Evolutionary conservation across 2,797 vertebrate genomes (phyloP), one percentile per base, ranked within the genome.

Genomic region (Crocidura indochinensis): DNA sequence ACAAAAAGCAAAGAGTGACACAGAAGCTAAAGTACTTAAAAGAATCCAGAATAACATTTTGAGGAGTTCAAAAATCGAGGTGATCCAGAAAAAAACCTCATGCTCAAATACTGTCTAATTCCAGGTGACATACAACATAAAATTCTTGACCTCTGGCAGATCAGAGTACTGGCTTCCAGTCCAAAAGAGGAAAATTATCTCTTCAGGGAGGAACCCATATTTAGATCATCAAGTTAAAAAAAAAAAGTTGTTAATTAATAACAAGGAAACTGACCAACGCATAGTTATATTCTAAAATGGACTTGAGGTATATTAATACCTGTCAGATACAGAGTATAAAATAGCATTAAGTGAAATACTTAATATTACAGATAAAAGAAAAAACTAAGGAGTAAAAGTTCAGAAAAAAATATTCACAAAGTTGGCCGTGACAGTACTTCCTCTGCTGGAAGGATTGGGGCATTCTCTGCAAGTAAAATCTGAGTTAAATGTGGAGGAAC

Each of bases 241-340:
- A 11, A 49, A 78, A 85, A 20, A 11, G 69, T 56, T n/a, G 68
- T 19, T 27, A 46, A 62, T 14, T 51, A 74, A 8, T 19, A 71
- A 46, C 27, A 88, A 75, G 38, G 78, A 77, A 31, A 78, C 44
- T 71, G 56, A 31, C n/a, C 67, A 80, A 89, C 80, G 44, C 26
- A 84, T 19, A 60, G 56, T 60, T 60, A 20, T 20, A 20, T 60
- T 60, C 19, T 5, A 17, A 17, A 19, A 60, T 19, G 4, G 7
- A 60, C 19, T 60, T 60, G 56, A 60, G 56, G 56, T 29, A 62
- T n/a, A n/a, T 20, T n/a, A n/a, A n/a, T 20, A 72, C 77, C n/a
- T 76, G 71, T 81, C 64, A 69, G 7, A 60, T 49, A 67, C 4
- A 31, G 31, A 46, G 19, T 44, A 68, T 80, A 88, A 85, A 73